A percentile compares a stretch with the other conserved stretches of the same genome.
Conservation (phyloP, 2,797 vertebrate genomes). For the Fundulus diaphanus region DNA sequence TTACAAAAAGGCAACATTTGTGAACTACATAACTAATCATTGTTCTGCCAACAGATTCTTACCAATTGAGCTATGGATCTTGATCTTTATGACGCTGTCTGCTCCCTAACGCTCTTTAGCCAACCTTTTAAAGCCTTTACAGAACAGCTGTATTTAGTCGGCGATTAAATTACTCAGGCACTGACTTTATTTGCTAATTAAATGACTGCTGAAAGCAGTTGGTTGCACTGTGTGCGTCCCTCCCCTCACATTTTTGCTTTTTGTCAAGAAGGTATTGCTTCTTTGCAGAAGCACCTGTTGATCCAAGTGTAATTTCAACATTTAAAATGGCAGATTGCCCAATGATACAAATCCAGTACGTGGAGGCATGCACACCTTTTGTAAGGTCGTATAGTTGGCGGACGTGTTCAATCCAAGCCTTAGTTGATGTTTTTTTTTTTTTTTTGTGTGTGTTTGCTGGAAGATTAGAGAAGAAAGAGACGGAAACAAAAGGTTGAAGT, state of each 20-base stretch:
- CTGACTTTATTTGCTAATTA: background rate
- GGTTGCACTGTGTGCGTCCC: background rate
- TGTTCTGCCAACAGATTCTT: no score
- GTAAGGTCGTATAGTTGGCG: background rate
- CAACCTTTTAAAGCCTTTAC: background rate
- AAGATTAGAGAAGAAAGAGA: slow-evolving; percentile 51
- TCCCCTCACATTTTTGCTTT: background rate
- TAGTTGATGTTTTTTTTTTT: background rate
- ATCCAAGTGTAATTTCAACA: background rate
- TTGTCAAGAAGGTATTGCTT: background rate
- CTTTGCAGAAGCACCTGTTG: slow-evolving; percentile 20
- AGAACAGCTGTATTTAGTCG: background rate
- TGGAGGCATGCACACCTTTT: slow-evolving; percentile 9
- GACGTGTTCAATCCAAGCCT: background rate
- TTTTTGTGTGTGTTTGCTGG: slow-evolving; percentile 41
- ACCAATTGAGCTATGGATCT: no score
- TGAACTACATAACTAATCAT: background rate
- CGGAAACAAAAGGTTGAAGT: slow-evolving; percentile 52
- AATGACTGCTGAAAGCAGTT: background rate
- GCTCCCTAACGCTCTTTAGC: no score
- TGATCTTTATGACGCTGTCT: no score
- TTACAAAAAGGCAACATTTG: background rate
- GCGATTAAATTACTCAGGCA: background rate
- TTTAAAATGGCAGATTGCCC: background rate
- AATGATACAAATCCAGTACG: slow-evolving; percentile 8